Evolutionary conservation across 2,113 vertebrate genomes (phyloP), one percentile per base, ranked within the genome.

Genomic region (Prochilodus magdalenae): DNA sequence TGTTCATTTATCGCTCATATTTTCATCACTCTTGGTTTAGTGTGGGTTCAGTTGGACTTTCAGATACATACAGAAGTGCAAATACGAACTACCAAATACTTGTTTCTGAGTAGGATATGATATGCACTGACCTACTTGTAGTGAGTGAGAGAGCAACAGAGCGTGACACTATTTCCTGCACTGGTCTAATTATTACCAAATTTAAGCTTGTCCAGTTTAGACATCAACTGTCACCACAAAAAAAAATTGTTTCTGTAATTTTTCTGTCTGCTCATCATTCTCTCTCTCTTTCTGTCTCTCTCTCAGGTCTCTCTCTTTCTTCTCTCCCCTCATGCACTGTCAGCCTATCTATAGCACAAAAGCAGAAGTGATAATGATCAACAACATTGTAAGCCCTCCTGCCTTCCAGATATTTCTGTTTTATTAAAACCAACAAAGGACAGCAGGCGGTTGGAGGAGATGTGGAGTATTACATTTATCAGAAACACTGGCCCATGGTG

Each of bases 321-420:
- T 29, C 20, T 29, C 20, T 16, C 15, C 12, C 24, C n/a, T 67
- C 30, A 84, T 83, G 79, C 62, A 73, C 67, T 76, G 70, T n/a
- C n/a, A 22, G 36, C 16, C 22, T 62, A 15, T 44, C 18, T 40
- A n/a, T 11, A 73, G 36, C 20, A 57, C 83, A 74, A 30, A 66
- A 24, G 16, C 62, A 67, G 77, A 77, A 77, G 73, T 66, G 73
- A 81, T 81, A 85, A 55, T 14, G 55, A 83, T 86, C 80, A 74
- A 69, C 77, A 86, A 82, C 77, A 77, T 90, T 87, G 57, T 60
- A 60, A 33, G 63, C 77, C 83, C 71, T 70, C 88, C 26, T 16
- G 76, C 85, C 86, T 86, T 80, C 16, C 47, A 83, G 87, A 86
- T 89, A 89, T 86, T 88, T 89, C 86, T 74, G 81, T 82, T 82